These are phyloP conservation scores for Ophioderma brevispina DNA, from an alignment of 35 echinoderm and acorn worm genomes.

Conservation along the genomic window DNA sequence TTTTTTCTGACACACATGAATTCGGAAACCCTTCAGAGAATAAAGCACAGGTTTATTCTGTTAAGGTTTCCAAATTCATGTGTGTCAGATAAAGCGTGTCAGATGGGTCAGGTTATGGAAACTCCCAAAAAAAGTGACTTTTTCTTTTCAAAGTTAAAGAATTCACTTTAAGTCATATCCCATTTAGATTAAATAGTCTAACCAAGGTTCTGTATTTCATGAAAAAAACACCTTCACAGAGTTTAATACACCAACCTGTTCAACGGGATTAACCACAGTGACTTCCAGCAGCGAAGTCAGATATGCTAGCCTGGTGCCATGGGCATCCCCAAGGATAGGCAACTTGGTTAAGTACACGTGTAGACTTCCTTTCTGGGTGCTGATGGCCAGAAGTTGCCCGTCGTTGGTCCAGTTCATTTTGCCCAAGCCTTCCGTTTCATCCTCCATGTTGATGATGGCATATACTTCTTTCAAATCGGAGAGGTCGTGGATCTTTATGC, in stretches of 20 bases:
- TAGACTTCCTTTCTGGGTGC: slow-evolving; percentile 69
- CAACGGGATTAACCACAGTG: slow-evolving; percentile 94
- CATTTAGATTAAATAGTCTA: too few relatives aligned
- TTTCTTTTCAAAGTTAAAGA: too few relatives aligned
- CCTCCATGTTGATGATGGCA: slow-evolving; percentile 89
- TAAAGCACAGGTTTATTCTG: too few relatives aligned
- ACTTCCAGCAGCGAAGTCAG: slow-evolving; percentile 97
- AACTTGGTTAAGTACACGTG: slow-evolving; percentile 96
- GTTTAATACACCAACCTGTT: slow-evolving; percentile 88
- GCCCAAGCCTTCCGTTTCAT: slow-evolving; percentile 85
- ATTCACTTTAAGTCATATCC: too few relatives aligned
- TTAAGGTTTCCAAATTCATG: too few relatives aligned
- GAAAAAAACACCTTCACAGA: too few relatives aligned
- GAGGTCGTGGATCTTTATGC: slow-evolving; percentile 95
- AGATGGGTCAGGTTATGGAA: too few relatives aligned
- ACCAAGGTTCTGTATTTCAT: too few relatives aligned
- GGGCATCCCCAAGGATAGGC: slow-evolving; percentile 86
- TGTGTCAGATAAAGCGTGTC: too few relatives aligned
- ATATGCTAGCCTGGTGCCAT: slow-evolving; percentile 83
- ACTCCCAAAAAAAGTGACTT: too few relatives aligned
- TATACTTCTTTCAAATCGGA: slow-evolving; percentile 98
- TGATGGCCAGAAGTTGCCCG: slow-evolving; percentile 90
- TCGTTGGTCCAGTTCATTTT: slow-evolving; percentile 88
- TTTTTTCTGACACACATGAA: too few relatives aligned
- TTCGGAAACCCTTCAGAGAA: too few relatives aligned